Evolutionary conservation across 35 echinoderm and acorn worm genomes (phyloP), one percentile per base, ranked within the genome.

Genomic region (Heliocidaris tuberculata): DNA sequence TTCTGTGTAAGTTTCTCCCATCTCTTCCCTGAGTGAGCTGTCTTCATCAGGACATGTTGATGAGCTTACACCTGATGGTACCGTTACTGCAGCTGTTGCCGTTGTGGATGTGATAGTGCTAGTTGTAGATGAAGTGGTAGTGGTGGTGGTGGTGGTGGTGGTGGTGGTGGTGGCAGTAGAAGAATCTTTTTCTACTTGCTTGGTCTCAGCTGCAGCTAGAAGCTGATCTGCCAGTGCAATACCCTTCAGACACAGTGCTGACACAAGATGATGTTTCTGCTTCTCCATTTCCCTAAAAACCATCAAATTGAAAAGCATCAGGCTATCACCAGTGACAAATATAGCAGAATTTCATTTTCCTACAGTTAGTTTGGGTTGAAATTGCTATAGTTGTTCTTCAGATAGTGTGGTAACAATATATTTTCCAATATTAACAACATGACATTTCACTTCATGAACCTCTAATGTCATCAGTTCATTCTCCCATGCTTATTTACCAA

Each of bases 281-380:
- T 97, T 99, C 9, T 99, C 98, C 97, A 97, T 97, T 32, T 97
- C 98, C 12, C 98, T 99, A 88, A 16, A 95, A 88, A 85, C n/a
- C 48, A 31, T 50, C 89, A 59, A 85, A 86, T 59, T 59, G 30
- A 13, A 30, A 94, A 96, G 32, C 59, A 93, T 13, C 85, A 86
- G 0, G 21, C 13, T 13, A 56, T 56, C 52, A 56, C 15, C 8
- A 56, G 52, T 11, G 52, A 56, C 10, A 56, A 56, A 10, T 56
- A 56, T 12, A 15, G 52, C 11, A 56, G 11, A 11, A 56, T 56
- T 56, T 56, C 10, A 56, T 56, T 56, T 42, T 56, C 7, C 52
- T 56, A 56, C 15, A 56, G 52, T 56, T 15, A 56, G 15, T 56
- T 56, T 56, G 52, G 52, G 52, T 13, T 56, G 2, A 56, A 56